Evolutionary conservation across 2,888 invertebrate species (phyloP), one percentile per base, ranked within the genome.

Genomic region (Morpho deidamia): DNA sequence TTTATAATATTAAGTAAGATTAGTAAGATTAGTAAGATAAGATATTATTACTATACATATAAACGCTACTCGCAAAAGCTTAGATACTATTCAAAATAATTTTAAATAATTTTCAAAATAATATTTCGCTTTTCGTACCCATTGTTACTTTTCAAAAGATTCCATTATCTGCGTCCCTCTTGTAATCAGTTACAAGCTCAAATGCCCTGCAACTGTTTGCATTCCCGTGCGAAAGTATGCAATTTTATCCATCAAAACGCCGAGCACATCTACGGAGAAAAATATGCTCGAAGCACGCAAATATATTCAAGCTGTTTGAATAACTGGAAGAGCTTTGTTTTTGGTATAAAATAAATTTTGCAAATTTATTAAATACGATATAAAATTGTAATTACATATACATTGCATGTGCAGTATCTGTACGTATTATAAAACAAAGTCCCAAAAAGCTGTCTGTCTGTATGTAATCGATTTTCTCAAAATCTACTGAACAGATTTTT

Each of bases 201-300:
- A 61, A 52, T 40, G 44, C 47, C 40, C 47, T 50, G 52, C 53
- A 56, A 60, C 51, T 58, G 54, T 54, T 54, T 53, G 56, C 56
- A 56, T 58, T 56, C 53, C 48, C 56, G 44, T 14, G 23, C 45
- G 53, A 46, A 50, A 51, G 50, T 56, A 44, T 51, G 55, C 53
- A 56, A 60, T 58, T 56, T 60, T 58, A 56, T 54, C 54, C 42
- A 45, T 54, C 56, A 54, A 61, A 61, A 48, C 44, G 38, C 45
- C 40, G 45, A n/a, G 53, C 58, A 51, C 53, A 58, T 55, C 55
- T 39, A 43, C 44, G 42, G 50, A 44, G 55, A 61, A 56, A 61
- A 58, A 58, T 61, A 60, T 58, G 51, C 55, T 53, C 45, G 47
- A 39, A 53, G 34, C 61, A 61, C 58, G 58, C 59, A 50, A 60